Percentiles rank a stretch among this genome's conserved stretches.
Conservation (phyloP, 2,113 vertebrate genomes). For the Butastur rufipennis region DNA sequence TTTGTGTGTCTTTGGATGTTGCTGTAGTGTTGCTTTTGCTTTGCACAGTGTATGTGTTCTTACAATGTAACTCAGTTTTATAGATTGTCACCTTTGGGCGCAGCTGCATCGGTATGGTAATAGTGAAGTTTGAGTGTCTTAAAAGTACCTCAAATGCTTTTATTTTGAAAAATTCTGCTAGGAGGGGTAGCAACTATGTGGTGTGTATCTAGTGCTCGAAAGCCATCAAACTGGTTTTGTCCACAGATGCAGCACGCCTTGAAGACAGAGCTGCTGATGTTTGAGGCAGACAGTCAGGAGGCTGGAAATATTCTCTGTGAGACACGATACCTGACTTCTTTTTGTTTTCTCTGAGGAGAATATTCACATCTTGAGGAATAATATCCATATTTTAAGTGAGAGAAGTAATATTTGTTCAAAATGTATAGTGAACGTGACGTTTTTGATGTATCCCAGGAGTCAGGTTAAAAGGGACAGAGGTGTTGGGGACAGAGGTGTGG, state of each 20-base stretch:
- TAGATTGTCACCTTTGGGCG: background rate
- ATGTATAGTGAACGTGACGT: background rate
- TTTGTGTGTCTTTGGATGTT: background rate
- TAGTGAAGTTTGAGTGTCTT: background rate
- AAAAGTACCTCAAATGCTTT: background rate
- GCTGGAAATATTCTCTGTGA: background rate
- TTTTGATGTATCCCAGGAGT: rapidly evolving
- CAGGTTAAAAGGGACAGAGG: background rate
- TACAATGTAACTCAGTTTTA: background rate
- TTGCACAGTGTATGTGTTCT: rapidly evolving
- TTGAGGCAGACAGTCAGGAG: background rate
- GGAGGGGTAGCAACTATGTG: background rate
- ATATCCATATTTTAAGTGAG: rapidly evolving
- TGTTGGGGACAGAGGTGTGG: background rate
- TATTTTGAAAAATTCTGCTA: background rate
- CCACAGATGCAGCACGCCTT: too few species aligned
- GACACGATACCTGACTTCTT: too few species aligned
- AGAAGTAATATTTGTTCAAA: background rate
- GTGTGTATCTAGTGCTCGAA: background rate
- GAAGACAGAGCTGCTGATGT: background rate
- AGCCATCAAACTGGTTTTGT: background rate
- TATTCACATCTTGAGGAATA: background rate
- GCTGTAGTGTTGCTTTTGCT: background rate
- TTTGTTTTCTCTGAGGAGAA: background rate
- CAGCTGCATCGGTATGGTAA: background rate